Evolutionary conservation across 2,888 invertebrate genomes (phyloP).

Genomic region (Xestia c-nigrum): DNA sequence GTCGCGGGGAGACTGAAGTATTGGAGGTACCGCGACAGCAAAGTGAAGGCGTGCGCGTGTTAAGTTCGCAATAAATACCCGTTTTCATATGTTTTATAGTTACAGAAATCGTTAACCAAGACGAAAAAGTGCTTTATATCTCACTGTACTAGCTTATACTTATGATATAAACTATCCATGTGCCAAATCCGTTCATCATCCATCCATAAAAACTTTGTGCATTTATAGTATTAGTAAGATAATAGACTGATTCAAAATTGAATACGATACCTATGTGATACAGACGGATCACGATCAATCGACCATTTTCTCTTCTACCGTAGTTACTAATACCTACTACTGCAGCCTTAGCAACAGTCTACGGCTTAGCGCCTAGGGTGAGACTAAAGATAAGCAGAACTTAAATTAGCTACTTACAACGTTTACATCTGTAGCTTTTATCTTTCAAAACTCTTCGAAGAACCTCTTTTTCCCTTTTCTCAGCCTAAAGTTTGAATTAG

Average conservation of each 20-base stretch:
- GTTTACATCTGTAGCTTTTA: neutral
- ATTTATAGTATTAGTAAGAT: too few relatives aligned
- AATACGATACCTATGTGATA: neutral
- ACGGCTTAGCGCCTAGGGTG: neutral
- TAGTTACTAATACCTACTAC: neutral
- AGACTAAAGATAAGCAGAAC: conserved; percentile 28
- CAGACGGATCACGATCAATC: neutral
- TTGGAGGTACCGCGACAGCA: too few relatives aligned
- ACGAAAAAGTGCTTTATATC: neutral
- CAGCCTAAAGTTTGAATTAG: conserved; percentile 6
- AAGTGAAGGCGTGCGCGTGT: too few relatives aligned
- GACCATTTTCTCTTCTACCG: neutral
- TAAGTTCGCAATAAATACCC: too few relatives aligned
- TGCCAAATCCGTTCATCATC: too few relatives aligned
- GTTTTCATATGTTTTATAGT: neutral
- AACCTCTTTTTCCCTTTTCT: conserved; percentile 6
- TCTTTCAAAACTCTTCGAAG: conserved; percentile 26
- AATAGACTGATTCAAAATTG: neutral
- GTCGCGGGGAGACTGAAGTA: too few relatives aligned
- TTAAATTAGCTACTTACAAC: conserved; percentile 27
- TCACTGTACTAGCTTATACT: too few relatives aligned
- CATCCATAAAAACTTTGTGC: too few relatives aligned
- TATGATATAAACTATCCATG: too few relatives aligned
- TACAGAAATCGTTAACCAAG: neutral
- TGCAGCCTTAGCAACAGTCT: neutral